A percentile compares a stretch with the other conserved stretches of the same genome.
phyloP scores from a whole-genome alignment of 2,888 invertebrate genomes.

The Subacronicta megacephala region DNA sequence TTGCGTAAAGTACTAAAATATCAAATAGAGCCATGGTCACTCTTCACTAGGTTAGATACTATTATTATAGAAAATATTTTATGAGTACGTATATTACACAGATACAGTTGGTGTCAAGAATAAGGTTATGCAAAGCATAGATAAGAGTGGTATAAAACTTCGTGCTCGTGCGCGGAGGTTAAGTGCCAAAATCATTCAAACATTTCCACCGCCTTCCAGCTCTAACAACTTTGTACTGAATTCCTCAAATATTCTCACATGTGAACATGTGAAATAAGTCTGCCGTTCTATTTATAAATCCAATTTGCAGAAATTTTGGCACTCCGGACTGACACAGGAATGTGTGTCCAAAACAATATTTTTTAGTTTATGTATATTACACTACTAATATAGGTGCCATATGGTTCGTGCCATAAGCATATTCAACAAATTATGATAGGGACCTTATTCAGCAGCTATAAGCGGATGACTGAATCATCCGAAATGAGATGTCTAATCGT shows the following conservation, averaged over 20 bases:
- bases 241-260: slow-evolving; percentile 31
- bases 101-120: not conserved
- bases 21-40: not conserved
- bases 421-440: slow-evolving; percentile 55
- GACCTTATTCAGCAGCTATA: slow-evolving; percentile 62
- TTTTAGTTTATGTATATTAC: slow-evolving; percentile 22
- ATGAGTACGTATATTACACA: too few relatives aligned
- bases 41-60: too few relatives aligned
- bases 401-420: slow-evolving; percentile 54
- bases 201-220: slow-evolving; percentile 6
- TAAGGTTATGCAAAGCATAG: not conserved
- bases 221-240: slow-evolving; percentile 30
- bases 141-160: not conserved
- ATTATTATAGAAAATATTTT: too few relatives aligned
- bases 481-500: slow-evolving; percentile 70
- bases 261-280: slow-evolving; percentile 27
- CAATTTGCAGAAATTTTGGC: slow-evolving; percentile 52
- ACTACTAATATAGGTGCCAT: slow-evolving; percentile 34
- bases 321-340: slow-evolving; percentile 37
- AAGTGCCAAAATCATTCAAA: slow-evolving; percentile 2
- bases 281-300: slow-evolving; percentile 37
- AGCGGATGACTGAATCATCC: slow-evolving; percentile 75
- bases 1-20: not conserved
- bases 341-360: slow-evolving; percentile 33
- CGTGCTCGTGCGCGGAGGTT: slow-evolving; percentile 12